Evolutionary conservation across 2,888 invertebrate species (phyloP), one percentile per base, ranked within the genome.

Genomic region (Abrostola tripartita): DNA sequence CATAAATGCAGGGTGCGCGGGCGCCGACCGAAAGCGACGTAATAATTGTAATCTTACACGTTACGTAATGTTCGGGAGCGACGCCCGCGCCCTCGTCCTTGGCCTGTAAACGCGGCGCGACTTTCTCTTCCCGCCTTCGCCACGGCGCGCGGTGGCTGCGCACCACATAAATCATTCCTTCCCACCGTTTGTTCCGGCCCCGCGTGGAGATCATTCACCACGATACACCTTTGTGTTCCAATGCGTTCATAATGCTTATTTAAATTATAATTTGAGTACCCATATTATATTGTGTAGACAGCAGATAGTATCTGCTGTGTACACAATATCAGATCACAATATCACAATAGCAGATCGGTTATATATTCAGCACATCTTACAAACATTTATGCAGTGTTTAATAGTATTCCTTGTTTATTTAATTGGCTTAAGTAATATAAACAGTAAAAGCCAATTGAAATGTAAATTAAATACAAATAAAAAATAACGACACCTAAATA

Each of bases 21-120:
- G 44, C 68, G 69, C 68, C 36, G 52, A 40, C 44, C 14, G 54
- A 56, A 65, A 56, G 61, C 64, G 55, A 52, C 42, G 67, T 66
- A 69, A 79, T 78, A 70, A 81, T 70, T 70, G 60, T 77, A 76
- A 74, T 61, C 70, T 42, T n/a, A 49, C 35, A n/a, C 36, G 35
- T 79, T 79, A 67, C 83, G 85, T 82, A 86, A 85, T 69, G 71
- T 65, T 68, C 82, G 89, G 90, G 93, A 88, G 86, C 92, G 88
- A 81, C 85, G 91, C 86, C 87, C 92, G 89, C 92, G 91, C 87
- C 87, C 92, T 90, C 92, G 93, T 94, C 93, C 94, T 94, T 94
- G 94, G 87, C 88, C 86, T 77, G 83, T 86, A 85, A 88, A 85
- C 78, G 68, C 52, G 66, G 40, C 55, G 50, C 76, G 65, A 92